Base-by-base conservation (phyloP, 2,797 vertebrate genomes). In the Manis crassicaudata region DNA sequence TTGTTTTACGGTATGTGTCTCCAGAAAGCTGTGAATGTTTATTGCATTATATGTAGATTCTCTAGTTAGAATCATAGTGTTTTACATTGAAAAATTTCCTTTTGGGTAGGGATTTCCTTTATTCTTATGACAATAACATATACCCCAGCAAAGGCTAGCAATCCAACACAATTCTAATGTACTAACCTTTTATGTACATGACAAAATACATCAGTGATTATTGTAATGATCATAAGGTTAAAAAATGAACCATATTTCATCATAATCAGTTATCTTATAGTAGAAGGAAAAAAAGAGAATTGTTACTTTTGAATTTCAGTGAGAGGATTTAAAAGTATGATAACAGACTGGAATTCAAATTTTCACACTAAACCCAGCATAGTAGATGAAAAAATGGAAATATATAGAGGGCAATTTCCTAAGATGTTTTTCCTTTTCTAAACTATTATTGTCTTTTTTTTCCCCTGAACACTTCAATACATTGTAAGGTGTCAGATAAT, bases 251-350 rank as follows among this genome's bases (percentile, higher is more conserved):
- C 70, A 96, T 7, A 4, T 97, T 97, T 97, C 81, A 95, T 96
- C 90, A 97, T 96, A 98, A 98, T 97, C 50, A 23, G 62, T 68
- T 46, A 90, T 97, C 63, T 97, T 94, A 96, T 3, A 95, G 81
- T 56, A 95, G 32, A 94, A 88, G 94, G 89, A 67, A 93, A 97
- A 97, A 97, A 95, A 50, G 52, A 95, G 60, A 92, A 96, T 72
- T 80, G 29, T 92, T 94, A 54, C 52, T 97, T 97, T 97, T 92
- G 83, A 97, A 96, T 95, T 96, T 87, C 58, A 96, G 14, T 46
- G 92, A 95, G 92, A 98, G 46, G 92, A 96, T 96, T 98, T 97
- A 89, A 97, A 98, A 97, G 90, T 79, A 96, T 82, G 89, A 97
- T 91, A 95, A 87, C 14, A 96, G 88, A 93, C 83, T 95, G 67